Evolutionary conservation across 2,888 invertebrate species (phyloP), one percentile per base, ranked within the genome.

Genomic region (Noctua janthe): DNA sequence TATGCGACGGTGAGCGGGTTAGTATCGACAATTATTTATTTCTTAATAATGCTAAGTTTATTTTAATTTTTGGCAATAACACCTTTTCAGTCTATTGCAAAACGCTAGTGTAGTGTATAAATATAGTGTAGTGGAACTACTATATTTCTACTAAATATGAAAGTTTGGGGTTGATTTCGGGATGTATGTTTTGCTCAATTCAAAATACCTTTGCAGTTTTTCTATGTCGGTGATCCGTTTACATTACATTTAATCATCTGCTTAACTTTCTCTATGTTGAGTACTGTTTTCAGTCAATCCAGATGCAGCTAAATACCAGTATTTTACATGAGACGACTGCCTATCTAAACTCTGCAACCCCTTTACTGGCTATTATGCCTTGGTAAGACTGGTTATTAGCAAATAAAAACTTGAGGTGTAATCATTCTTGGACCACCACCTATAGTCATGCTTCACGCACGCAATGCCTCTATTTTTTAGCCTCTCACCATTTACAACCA

Each of bases 381-480:
- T 54, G 54, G 11, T 59, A n/a, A 29, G 29, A 29, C 59, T 49
- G n/a, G 20, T n/a, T 11, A 13, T 13, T 1, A 71, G 2, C 0
- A 62, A 73, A 66, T 29, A 15, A 66, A 43, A 0, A 73, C 2
- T 29, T 35, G 15, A 23, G 1, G 1, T 49, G 51, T 51, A 51
- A 6, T 6, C 1, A 20, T 54, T 20, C 90, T 92, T 91, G 88
- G 47, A 62, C 92, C 91, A 74, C 39, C 49, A 70, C 80, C 73
- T 35, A 23, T 66, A 85, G 81, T 84, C 84, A 88, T 80, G 86
- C 66, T 82, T 84, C 77, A 80, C 85, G 89, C 95, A 95, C 95
- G 95, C 95, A 93, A 95, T 90, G 79, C 90, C 86, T 91, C 94
- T 89, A 95, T 95, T 95, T 94, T 94, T 95, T 92, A 93, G 88